Base-by-base conservation (phyloP, 2,797 vertebrate genomes). In the Fistularia commersonii region DNA sequence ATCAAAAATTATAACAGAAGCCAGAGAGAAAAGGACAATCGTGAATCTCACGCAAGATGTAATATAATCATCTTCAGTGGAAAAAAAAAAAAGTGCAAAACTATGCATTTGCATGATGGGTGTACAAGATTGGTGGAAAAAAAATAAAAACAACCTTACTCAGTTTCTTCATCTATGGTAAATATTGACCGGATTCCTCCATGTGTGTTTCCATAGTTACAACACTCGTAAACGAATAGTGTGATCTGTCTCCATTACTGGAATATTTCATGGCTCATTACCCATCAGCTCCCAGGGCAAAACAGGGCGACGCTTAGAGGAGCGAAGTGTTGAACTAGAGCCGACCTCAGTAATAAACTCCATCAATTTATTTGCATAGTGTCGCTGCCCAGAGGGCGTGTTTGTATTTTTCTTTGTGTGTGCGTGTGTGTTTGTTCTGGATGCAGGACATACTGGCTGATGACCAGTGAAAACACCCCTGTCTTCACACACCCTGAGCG, bases 191-290 rank as follows among this genome's bases (percentile, higher is more conserved):
- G 64, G 37, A 64, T 45, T 51, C 51, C 51, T 54, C 36, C 12
- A 45, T 43, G 40, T 52, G 54, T 8, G 41, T 79, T 66, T 52
- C 60, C 45, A 69, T 68, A 57, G 52, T 43, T 34, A 73, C 74
- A 23, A n/a, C 41, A 41, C 10, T 34, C 9, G 23, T 12, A 57
- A 54, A 53, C 12, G 0, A 51, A 48, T 48, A 10, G 35, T 14
- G 7, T 63, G 69, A 45, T 70, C 50, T 6, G 43, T 76, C 70
- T 78, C 68, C 56, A 73, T 80, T 70, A 78, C 69, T 53, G 61
- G 61, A 75, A 83, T 76, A 75, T 77, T 73, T 79, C 63, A 78
- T 42, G 55, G 54, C 37, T 69, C 78, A 77, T 80, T 79, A 77
- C 69, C 70, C 73, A 66, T 61, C 54, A 48, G 40, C 56, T 54